A percentile compares a stretch with the other conserved stretches of the same genome.
Evolutionary conservation across 2,888 invertebrate genomes (phyloP).

Genomic region (Chrysotoxum bicinctum): DNA sequence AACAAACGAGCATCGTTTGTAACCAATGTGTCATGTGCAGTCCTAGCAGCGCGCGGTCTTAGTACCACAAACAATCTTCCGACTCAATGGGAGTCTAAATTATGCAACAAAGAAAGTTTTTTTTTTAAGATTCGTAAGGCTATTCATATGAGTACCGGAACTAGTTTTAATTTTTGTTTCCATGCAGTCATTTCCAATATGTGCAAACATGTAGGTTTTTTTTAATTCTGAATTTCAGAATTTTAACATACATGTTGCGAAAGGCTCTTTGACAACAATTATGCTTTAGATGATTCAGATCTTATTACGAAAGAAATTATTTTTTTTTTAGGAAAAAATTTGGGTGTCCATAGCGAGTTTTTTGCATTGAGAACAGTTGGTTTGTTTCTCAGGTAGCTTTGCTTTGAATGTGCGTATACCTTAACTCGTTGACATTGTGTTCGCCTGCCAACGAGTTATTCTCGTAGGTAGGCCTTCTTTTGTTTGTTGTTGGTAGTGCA

Average conservation of each 20-base stretch:
- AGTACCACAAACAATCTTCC: constrained; percentile 55
- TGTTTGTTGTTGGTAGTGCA: constrained; percentile 4
- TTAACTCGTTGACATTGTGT: constrained; percentile 35
- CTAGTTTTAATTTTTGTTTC: constrained; percentile 8
- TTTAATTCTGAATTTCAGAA: not conserved
- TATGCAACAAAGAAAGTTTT: constrained; percentile 60
- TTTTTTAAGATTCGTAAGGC: constrained; percentile 13
- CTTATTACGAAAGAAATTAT: not conserved
- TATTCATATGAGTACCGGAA: constrained; percentile 22
- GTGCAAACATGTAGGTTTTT: not conserved
- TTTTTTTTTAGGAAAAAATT: not conserved
- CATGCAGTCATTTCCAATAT: not conserved
- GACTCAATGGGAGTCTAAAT: constrained; percentile 68
- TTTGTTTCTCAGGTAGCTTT: constrained; percentile 6
- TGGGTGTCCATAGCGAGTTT: constrained; percentile 4
- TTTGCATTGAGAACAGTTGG: not conserved
- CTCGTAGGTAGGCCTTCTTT: constrained; percentile 35
- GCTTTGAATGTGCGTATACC: constrained; percentile 26
- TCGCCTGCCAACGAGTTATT: constrained; percentile 24
- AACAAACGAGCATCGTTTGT: constrained; percentile 71
- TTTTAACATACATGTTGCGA: not conserved
- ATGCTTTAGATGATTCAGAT: constrained; percentile 15
- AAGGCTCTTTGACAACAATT: not conserved
- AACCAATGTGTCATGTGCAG: constrained; percentile 69
- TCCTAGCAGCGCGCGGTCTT: constrained; percentile 20